Evolutionary conservation across 2,797 vertebrate genomes (phyloP), one percentile per base, ranked within the genome.

Genomic region (Bovichtus variegatus): DNA sequence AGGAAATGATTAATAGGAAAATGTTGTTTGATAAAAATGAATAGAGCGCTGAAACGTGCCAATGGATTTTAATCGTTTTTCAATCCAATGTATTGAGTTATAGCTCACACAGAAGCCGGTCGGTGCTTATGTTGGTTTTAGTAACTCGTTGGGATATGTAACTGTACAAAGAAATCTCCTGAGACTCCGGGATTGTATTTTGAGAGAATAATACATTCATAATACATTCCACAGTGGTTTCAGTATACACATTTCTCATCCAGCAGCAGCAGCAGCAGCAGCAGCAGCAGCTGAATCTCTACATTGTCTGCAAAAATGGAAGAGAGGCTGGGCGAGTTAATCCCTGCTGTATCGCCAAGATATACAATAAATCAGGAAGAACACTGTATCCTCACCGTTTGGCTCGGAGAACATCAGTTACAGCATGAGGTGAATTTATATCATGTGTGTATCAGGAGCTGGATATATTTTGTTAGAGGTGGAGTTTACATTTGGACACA

Each of bases 291-390:
- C 18, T 55, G 61, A 67, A 63, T 65, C 43, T 23, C 19, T 47
- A 40, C 31, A 27, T 43, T 62, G 44, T 79, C 50, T 76, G 44
- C n/a, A 62, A 54, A 85, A 83, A 80, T 44, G 51, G 31, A 64
- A 49, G 27, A 25, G 43, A 58, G 25, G n/a, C 53, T 0, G 38
- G 6, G 29, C 1, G 8, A 67, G 16, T 64, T 38, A 71, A 41
- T 63, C 63, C 53, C n/a, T 60, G 34, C 38, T 34, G 40, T 71
- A 47, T 46, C 43, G 61, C 50, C 40, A 43, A 76, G 40, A 72
- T 64, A 54, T 41, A 74, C 13, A 70, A 76, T 86, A 77, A 74
- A 80, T 82, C 64, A 75, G 31, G 34, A 31, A 29, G 55, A 63
- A 55, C 25, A n/a, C 6, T 38, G 43, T 19, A 21, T 43, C n/a